Base-by-base conservation (phyloP, 2,113 vertebrate species). In the Corythaixoides concolor region DNA sequence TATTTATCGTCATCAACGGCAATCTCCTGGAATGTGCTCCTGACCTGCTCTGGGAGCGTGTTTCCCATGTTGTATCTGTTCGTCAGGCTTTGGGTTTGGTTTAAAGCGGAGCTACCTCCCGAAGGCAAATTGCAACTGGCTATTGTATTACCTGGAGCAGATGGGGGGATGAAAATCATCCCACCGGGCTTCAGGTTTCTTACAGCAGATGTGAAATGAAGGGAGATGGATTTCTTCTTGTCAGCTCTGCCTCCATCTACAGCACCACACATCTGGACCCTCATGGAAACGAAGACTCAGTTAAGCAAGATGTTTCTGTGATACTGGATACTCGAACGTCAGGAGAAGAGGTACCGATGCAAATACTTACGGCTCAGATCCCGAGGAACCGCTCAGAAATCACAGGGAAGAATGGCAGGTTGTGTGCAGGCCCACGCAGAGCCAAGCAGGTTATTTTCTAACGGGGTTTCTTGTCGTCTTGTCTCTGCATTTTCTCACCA, bases 81-180 rank as follows among this genome's bases (percentile, higher is more conserved):
- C 28, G 60, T 53, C 53, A 58, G 41, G 45, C 55, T 77, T 58
- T 81, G n/a, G 47, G 75, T 53, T 89, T 91, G 80, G 60, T 93
- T 87, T 79, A 77, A 88, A 93, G 93, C 15, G 0, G n/a, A 83
- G 82, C 78, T 41, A 33, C 88, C 78, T 95, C 62, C 89, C 11
- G 15, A 87, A 91, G 77, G 83, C 73, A 82, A 82, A 87, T 39
- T 67, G 92, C 86, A 92, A 64, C 45, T 62, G 58, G 69, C 27
- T 87, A 14, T 94, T 95, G 62, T 60, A 24, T 93, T 93, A 89
- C 92, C 67, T 84, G 88, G 39, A 92, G 86, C 94, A 93, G 90
- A 87, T 69, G 86, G 69, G 33, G 79, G 59, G 59, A 26, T 72
- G 90, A 53, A 89, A 95, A 41, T 66, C 67, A 78, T 62, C 76